phyloP scores from a whole-genome alignment of 2,113 vertebrate genomes.

The Phylloscopus trochilus region DNA sequence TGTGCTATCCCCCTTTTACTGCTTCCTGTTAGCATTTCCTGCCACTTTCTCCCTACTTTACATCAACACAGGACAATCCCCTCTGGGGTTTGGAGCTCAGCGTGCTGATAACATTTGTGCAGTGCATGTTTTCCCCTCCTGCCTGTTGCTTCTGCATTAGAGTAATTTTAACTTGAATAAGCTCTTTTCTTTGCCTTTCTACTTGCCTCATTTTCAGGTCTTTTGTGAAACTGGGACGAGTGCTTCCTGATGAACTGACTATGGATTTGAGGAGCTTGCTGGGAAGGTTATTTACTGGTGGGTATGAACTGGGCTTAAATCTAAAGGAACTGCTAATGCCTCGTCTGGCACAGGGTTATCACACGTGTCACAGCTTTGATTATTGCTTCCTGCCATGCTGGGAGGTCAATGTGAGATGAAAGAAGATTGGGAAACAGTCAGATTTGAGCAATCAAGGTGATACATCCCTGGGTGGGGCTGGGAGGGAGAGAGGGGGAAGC shows the following conservation, averaged over 20 bases:
- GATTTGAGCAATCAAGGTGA: constrained; percentile 44
- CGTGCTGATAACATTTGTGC: not conserved
- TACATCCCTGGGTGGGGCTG: not conserved
- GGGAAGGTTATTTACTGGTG: constrained; percentile 42
- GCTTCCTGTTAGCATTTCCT: not conserved
- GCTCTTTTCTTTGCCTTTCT: not conserved
- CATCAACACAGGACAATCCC: not conserved
- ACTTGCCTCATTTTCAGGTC: constrained; percentile 27
- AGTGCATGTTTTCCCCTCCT: not conserved
- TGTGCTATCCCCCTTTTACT: not conserved
- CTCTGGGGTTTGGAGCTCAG: not conserved
- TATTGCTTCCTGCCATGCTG: constrained; percentile 44
- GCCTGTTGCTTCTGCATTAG: not conserved
- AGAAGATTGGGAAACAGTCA: constrained; percentile 41
- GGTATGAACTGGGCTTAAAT: constrained; percentile 25
- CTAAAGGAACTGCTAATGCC: constrained; percentile 35
- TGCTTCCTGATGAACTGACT: not conserved
- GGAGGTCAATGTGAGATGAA: constrained; percentile 37
- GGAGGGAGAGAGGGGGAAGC: not conserved
- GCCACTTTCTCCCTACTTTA: not conserved
- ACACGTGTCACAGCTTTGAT: constrained; percentile 44
- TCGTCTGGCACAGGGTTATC: constrained; percentile 37
- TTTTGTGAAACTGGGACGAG: constrained; percentile 53
- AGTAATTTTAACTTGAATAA: not conserved
- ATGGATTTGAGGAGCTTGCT: constrained; percentile 17